phyloP scores from a whole-genome alignment of 2,888 invertebrate genomes.

The Idaea straminata region DNA sequence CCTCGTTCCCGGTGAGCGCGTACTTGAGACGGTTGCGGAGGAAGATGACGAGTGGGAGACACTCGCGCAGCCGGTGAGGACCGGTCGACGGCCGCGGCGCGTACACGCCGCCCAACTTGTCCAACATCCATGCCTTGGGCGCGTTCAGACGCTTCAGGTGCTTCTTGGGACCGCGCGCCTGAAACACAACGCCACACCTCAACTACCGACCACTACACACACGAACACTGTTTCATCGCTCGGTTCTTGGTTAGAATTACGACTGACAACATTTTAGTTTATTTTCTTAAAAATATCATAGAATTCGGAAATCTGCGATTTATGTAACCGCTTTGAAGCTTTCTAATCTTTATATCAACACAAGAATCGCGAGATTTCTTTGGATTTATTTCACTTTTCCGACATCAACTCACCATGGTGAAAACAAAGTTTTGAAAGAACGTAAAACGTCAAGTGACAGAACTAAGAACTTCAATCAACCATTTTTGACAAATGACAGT shows the following conservation, averaged over 20 bases:
- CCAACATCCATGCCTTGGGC: conserved; percentile 99
- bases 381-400: conserved; percentile 44
- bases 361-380: conserved; percentile 42
- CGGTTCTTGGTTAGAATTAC: too few relatives aligned
- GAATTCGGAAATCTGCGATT: too few relatives aligned
- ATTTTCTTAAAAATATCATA: too few relatives aligned
- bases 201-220: neutral
- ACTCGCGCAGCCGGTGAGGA: conserved; percentile 98
- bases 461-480: neutral
- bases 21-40: conserved; percentile 98
- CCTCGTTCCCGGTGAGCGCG: conserved; percentile 97
- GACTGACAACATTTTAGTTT: too few relatives aligned
- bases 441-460: conserved; percentile 30
- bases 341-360: neutral
- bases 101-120: conserved; percentile 98
- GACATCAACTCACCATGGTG: conserved; percentile 70
- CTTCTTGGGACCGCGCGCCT: conserved; percentile 99
- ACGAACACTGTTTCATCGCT: neutral
- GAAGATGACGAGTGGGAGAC: conserved; percentile 97
- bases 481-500: neutral
- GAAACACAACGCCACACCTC: conserved; percentile 27
- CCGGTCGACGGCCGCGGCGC: conserved; percentile 98
- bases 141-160: conserved; percentile 99
- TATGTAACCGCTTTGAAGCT: too few relatives aligned
- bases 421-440: conserved; percentile 62